Percentiles rank a stretch among this genome's conserved stretches.
These are phyloP conservation scores for Melanogrammus aeglefinus DNA, from an alignment of 2,797 vertebrate genomes.

Conservation along the genomic window DNA sequence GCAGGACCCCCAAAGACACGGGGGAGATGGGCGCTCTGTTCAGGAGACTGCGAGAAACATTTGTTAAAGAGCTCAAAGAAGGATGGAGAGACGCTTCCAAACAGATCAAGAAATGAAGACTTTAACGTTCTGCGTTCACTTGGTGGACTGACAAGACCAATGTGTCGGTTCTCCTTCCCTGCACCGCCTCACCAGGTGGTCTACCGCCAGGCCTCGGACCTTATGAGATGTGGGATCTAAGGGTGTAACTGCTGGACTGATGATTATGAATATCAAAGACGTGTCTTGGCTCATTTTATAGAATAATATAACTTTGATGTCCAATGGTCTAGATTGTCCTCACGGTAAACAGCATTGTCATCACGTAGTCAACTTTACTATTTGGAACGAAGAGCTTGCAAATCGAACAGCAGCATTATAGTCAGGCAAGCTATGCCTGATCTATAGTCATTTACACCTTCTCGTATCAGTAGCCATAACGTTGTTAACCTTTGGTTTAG, in stretches of 20 bases:
- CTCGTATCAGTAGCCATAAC: neutral
- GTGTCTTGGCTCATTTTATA: no score
- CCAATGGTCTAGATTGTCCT: no score
- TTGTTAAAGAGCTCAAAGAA: conserved; percentile 64
- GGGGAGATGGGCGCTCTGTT: conserved; percentile 22
- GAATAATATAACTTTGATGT: no score
- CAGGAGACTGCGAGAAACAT: conserved; percentile 51
- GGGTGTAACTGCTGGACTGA: no score
- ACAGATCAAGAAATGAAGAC: conserved; percentile 59
- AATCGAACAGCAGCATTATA: neutral
- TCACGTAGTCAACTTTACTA: no score
- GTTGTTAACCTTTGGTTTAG: neutral
- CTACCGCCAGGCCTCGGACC: no score
- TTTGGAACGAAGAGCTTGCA: no score
- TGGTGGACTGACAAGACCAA: conserved; percentile 7
- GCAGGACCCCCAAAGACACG: no score
- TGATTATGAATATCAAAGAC: no score
- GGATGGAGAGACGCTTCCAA: conserved; percentile 60
- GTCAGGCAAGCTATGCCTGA: neutral
- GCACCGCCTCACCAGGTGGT: neutral
- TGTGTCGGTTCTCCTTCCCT: neutral
- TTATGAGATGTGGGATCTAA: neutral
- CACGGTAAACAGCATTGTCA: no score
- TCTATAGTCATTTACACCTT: neutral
- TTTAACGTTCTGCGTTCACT: neutral